Conservation (phyloP, 1,140 invertebrate genomes). For the Ceratoteleas bidentatus region DNA sequence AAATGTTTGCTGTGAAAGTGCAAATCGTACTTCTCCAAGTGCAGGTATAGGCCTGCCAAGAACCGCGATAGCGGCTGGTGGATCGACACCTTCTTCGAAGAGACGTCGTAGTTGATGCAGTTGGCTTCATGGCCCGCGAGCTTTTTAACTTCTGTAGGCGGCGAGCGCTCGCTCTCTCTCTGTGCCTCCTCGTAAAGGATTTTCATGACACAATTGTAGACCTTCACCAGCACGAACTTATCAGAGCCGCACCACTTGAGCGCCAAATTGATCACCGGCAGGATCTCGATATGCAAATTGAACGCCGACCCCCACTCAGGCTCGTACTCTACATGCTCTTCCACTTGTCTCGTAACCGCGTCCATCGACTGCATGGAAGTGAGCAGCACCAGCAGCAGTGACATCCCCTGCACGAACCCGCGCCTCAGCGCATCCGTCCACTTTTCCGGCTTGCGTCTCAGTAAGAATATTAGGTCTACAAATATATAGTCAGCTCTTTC, state of each 20-base stretch:
- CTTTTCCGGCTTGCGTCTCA: constrained; percentile 89
- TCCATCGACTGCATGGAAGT: too few species aligned
- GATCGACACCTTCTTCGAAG: constrained; percentile 94
- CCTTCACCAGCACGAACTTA: constrained; percentile 88
- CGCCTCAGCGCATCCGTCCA: too few species aligned
- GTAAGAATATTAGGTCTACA: constrained; percentile 94
- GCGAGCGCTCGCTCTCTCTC: too few species aligned
- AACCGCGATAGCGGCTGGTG: constrained; percentile 94
- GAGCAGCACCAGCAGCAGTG: too few species aligned
- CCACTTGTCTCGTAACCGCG: constrained; percentile 91
- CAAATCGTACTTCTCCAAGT: too few species aligned
- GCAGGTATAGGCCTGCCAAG: too few species aligned
- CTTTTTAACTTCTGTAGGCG: constrained; percentile 83
- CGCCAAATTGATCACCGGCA: constrained; percentile 91
- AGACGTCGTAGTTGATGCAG: too few species aligned
- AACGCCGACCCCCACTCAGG: constrained; percentile 99
- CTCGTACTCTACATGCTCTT: constrained; percentile 98
- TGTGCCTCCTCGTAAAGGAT: too few species aligned
- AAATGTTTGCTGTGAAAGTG: constrained; percentile 88
- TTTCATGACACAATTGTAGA: too few species aligned
- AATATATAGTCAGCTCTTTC: constrained; percentile 95
- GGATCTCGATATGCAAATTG: constrained; percentile 96
- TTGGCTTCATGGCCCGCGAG: constrained; percentile 88
- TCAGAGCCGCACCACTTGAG: too few species aligned
- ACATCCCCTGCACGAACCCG: too few species aligned